Conservation (phyloP, 1,140 invertebrate genomes). For the Tenebrio molitor region DNA sequence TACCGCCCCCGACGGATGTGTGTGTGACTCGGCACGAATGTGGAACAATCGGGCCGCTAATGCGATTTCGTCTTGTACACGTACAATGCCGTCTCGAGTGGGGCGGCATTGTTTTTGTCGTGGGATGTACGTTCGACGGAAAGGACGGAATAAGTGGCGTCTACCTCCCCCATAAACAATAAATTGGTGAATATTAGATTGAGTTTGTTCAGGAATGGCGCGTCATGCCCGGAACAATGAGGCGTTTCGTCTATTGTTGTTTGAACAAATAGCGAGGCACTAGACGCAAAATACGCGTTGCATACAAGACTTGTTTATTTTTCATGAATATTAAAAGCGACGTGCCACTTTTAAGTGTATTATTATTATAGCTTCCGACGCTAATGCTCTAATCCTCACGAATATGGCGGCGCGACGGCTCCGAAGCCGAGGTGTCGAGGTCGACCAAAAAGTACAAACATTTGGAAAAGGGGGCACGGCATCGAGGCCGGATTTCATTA, state of each 20-base stretch:
- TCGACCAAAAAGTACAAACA: not conserved
- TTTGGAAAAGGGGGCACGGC: no score
- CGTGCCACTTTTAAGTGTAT: slow-evolving; percentile 32
- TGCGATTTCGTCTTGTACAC: not conserved
- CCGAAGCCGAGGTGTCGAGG: no score
- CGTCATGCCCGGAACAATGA: slow-evolving; percentile 31
- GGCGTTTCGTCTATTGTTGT: slow-evolving; percentile 29
- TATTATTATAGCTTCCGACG: slow-evolving; percentile 15
- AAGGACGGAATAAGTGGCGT: not conserved
- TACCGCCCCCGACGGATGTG: not conserved
- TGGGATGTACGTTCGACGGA: slow-evolving; percentile 17
- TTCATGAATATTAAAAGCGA: slow-evolving; percentile 39
- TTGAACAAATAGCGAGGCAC: slow-evolving; percentile 22
- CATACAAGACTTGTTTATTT: slow-evolving; percentile 32
- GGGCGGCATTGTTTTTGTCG: slow-evolving; percentile 18
- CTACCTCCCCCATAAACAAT: slow-evolving; percentile 25
- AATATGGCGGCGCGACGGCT: not conserved
- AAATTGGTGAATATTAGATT: slow-evolving; percentile 33
- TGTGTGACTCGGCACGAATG: not conserved
- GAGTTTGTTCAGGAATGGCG: slow-evolving; percentile 36
- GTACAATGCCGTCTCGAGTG: not conserved
- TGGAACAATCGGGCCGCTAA: not conserved
- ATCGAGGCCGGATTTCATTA: no score
- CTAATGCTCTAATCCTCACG: slow-evolving; percentile 13
- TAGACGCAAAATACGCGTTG: slow-evolving; percentile 36